A percentile compares a stretch with the other conserved stretches of the same genome.
These are phyloP conservation scores for Microhierax caerulescens DNA, from an alignment of 2,797 vertebrate species.

Conservation along the genomic window DNA sequence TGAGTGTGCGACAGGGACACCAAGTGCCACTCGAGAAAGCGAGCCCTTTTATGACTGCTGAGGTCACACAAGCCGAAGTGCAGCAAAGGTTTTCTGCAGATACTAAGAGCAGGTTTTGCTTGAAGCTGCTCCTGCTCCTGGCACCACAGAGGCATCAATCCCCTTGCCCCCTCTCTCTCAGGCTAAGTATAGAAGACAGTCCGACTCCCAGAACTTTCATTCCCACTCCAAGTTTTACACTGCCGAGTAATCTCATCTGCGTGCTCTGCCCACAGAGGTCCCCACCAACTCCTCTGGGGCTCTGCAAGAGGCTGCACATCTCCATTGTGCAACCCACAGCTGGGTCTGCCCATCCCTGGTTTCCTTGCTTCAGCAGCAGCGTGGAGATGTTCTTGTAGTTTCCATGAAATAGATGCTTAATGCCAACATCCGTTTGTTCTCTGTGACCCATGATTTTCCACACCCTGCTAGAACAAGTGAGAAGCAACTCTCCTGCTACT, in stretches of 20 bases:
- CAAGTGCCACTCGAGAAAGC: fast-evolving
- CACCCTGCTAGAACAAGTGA: neutral
- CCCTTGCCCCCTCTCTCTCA: fast-evolving
- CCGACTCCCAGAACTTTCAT: neutral
- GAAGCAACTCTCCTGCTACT: neutral
- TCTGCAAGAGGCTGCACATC: neutral
- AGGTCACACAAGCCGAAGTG: neutral
- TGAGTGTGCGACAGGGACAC: fast-evolving
- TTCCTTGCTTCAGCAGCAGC: neutral
- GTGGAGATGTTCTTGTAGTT: neutral
- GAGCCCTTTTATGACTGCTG: neutral
- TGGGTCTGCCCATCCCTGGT: neutral
- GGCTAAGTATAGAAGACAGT: neutral
- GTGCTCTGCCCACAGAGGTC: neutral
- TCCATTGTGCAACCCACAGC: neutral
- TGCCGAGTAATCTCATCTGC: fast-evolving
- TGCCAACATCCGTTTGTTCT: neutral
- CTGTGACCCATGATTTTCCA: neutral
- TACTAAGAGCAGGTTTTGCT: neutral
- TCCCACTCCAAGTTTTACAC: neutral
- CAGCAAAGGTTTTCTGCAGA: neutral
- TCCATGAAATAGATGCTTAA: neutral
- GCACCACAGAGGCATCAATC: fast-evolving
- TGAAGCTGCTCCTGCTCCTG: neutral
- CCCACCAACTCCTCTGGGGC: neutral